phyloP scores from a whole-genome alignment of 2,797 vertebrate genomes.

The Anguilla megastoma region DNA sequence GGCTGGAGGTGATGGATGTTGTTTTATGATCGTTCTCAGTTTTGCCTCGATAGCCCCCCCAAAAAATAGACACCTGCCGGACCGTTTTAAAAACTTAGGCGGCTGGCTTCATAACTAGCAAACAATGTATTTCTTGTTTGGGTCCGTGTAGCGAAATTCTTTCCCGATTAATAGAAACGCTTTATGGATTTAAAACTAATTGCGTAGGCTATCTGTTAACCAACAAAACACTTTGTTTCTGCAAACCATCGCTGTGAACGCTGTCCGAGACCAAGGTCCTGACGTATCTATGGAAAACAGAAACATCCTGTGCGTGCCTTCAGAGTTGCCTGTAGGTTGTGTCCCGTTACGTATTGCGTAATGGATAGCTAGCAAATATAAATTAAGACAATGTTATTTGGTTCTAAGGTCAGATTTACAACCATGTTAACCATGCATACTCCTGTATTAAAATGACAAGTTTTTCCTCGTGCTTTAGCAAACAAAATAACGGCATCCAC shows the following conservation, averaged over 20 bases:
- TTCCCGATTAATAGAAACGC: background rate
- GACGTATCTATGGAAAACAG: constrained; percentile 18
- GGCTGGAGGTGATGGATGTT: constrained; percentile 37
- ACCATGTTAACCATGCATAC: background rate
- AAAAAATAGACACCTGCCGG: background rate
- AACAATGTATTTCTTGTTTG: background rate
- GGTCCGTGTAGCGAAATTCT: background rate
- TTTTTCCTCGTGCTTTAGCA: background rate
- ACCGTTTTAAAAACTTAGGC: background rate
- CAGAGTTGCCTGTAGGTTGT: background rate
- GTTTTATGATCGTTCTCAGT: constrained; percentile 32
- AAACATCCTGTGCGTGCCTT: background rate
- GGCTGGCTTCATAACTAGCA: background rate
- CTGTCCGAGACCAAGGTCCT: background rate
- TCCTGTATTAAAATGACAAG: too few species aligned
- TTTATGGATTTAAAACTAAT: background rate
- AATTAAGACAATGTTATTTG: background rate
- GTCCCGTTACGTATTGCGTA: background rate
- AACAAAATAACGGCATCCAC: background rate
- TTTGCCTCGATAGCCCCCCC: background rate
- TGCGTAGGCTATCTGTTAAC: too few species aligned
- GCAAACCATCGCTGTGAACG: background rate
- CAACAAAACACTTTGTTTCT: background rate
- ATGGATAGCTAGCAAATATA: background rate
- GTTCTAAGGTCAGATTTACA: background rate